Percentiles rank a stretch among this genome's conserved stretches.
phyloP scores from a whole-genome alignment of 2,797 vertebrate genomes.

The Enoplosus armatus region DNA sequence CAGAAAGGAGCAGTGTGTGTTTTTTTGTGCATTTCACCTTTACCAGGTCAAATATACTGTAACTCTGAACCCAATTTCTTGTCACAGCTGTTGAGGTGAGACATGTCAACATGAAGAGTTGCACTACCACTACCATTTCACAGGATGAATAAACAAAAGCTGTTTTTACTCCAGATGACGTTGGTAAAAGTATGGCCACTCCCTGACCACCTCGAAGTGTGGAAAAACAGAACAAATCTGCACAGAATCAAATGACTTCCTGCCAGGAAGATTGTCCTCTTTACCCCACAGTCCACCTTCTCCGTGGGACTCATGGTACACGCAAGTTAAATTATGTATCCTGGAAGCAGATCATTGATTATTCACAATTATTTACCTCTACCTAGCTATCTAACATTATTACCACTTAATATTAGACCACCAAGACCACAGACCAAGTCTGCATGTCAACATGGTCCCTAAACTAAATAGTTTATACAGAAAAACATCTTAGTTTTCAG shows the following conservation, averaged over 20 bases:
- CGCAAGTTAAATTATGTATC: background rate
- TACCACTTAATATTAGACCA: background rate
- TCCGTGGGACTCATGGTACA: background rate
- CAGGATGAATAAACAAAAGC: constrained; percentile 45
- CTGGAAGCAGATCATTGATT: background rate
- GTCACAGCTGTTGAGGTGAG: constrained; percentile 39
- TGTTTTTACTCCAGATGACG: constrained; percentile 48
- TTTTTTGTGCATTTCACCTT: constrained; percentile 25
- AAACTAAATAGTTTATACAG: background rate
- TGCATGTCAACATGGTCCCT: background rate
- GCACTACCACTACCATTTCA: constrained; percentile 2
- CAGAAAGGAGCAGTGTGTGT: constrained; percentile 24
- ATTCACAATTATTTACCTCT: background rate
- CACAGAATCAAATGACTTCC: constrained; percentile 19
- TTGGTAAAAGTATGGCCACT: constrained; percentile 12
- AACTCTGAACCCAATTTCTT: constrained; percentile 29
- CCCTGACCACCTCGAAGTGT: constrained; percentile 23
- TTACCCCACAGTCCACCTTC: constrained; percentile 8
- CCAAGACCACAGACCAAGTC: too few relatives aligned
- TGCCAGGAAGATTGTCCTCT: constrained; percentile 9
- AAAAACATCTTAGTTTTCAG: background rate
- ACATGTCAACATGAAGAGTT: constrained; percentile 21
- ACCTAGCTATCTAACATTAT: background rate
- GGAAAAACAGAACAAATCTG: constrained; percentile 47
- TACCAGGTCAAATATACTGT: constrained; percentile 5